Conservation (phyloP, 2,113 vertebrate genomes). For the Hypomesus transpacificus region DNA sequence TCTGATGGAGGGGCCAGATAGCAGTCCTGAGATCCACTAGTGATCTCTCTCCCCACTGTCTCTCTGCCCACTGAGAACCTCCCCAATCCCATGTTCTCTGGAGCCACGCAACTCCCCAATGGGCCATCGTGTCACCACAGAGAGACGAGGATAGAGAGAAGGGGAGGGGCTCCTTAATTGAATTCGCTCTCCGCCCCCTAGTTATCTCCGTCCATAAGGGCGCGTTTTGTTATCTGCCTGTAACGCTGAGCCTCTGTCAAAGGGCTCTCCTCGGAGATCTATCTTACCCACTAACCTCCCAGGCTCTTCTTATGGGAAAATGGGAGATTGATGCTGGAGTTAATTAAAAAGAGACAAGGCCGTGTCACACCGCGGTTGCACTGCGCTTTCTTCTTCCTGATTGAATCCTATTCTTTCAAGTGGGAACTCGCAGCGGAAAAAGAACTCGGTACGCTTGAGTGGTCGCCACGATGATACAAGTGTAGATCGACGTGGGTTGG, state of each 20-base stretch:
- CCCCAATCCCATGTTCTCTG: conserved; percentile 42
- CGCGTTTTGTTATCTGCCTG: conserved; percentile 37
- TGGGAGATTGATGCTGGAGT: conserved; percentile 25
- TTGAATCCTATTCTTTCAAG: conserved; percentile 29
- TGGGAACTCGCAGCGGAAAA: not conserved
- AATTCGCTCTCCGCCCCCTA: conserved; percentile 27
- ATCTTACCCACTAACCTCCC: conserved; percentile 20
- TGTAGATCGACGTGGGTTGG: not conserved
- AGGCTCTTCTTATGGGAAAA: conserved; percentile 38
- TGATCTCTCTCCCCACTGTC: conserved; percentile 34
- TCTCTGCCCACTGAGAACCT: conserved; percentile 43
- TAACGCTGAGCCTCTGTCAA: conserved; percentile 34
- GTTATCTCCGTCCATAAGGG: conserved; percentile 41
- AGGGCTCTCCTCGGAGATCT: conserved; percentile 38
- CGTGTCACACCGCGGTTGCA: conserved; percentile 19
- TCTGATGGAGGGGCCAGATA: conserved; percentile 32
- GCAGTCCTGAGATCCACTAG: conserved; percentile 37
- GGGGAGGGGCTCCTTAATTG: conserved; percentile 49
- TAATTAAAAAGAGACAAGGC: conserved; percentile 51
- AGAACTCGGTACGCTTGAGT: conserved; percentile 22
- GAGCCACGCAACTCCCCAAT: conserved; percentile 7
- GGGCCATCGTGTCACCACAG: conserved; percentile 7
- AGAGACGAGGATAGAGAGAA: conserved; percentile 6
- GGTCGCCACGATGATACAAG: conserved; percentile 13
- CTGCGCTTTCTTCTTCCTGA: conserved; percentile 3